Base-by-base conservation (phyloP, 2,888 invertebrate genomes). In the Adineta ricciae region DNA sequence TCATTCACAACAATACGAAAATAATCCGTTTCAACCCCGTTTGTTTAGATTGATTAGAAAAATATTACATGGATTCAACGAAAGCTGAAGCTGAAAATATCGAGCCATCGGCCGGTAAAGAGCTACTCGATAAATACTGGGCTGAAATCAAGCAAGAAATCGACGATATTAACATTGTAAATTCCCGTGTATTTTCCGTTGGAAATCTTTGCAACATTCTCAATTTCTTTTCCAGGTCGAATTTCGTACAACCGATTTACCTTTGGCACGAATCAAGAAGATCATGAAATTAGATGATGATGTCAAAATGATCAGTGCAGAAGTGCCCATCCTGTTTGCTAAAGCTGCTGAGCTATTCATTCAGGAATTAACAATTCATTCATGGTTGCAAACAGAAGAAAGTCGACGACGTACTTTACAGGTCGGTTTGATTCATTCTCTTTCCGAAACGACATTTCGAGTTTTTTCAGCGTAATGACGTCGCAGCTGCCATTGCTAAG, bases 261-360 rank as follows among this genome's bases (percentile, higher is more conserved):
- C 99, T 0, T 90, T 99, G 87, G 98, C 98, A 0, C 93, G 98
- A 87, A 98, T 99, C 87, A 99, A 99, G 91, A 98, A 98, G 91
- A 99, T 99, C 72, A 99, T 99, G 99, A 98, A 98, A 90, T 91
- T 99, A 72, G 99, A 99, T 88, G 98, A 98, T 87, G 97, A 97
- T 91, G 97, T 98, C 0, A 97, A 98, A 93, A 99, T 99, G 98
- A 99, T 99, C 88, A 97, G 96, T 78, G 96, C 97, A 0, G 98
- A 99, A 91, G 98, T 97, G 0, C 98, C 98, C 0, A 93, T 98
- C 87, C 91, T 99, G 83, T 97, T 99, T 91, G 96, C 98, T 0
- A 97, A 97, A 91, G 98, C 98, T 0, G 96, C 96, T 0, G 99
- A 99, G 91, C 95, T 99, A 86, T 98, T 99, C 90, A 96, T 99